Evolutionary conservation across 1,140 invertebrate species (phyloP), one percentile per base, ranked within the genome.

Genomic region (Drosophila mayri): DNA sequence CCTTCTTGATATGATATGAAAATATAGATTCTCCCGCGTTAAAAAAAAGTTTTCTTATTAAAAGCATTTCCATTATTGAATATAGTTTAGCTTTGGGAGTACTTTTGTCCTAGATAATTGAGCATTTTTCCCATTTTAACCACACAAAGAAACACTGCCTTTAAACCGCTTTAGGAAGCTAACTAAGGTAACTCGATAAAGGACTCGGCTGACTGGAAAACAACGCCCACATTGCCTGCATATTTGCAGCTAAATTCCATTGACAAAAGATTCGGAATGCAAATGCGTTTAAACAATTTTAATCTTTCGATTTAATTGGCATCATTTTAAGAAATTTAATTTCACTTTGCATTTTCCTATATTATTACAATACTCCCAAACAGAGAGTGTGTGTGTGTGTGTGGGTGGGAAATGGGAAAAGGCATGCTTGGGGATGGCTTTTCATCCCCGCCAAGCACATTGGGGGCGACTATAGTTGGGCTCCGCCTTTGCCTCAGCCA

Each of bases 241-340:
- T 22, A 22, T 37, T 37, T 37, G 4, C 18, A 22, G 7, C 10
- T 5, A 22, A 54, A 18, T 37, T 30, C 41, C 28, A 28, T 20
- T 28, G 25, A 18, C 32, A 49, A 55, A 16, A 22, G 40, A 37
- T 40, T 38, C 11, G 20, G 40, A 64, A 64, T 60, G n/a, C 52
- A 55, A 55, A 46, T 68, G 52, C 63, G 50, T 63, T 81, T 76
- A 76, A 81, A 47, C 64, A 65, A 81, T 86, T 79, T 79, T 60
- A 86, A 86, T 86, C 78, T 86, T 86, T 81, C 74, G 75, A 81
- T 86, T 86, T 86, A 86, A 86, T 86, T 86, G 85, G 82, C 75
- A 79, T 86, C 82, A 81, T 81, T 86, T 86, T 86, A 86, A 86
- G 73, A 79, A 86, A 86, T 81, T 86, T 66, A 79, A 86, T 86